phyloP scores from a whole-genome alignment of 2,113 vertebrate genomes.

The Argyrosomus japonicus region DNA sequence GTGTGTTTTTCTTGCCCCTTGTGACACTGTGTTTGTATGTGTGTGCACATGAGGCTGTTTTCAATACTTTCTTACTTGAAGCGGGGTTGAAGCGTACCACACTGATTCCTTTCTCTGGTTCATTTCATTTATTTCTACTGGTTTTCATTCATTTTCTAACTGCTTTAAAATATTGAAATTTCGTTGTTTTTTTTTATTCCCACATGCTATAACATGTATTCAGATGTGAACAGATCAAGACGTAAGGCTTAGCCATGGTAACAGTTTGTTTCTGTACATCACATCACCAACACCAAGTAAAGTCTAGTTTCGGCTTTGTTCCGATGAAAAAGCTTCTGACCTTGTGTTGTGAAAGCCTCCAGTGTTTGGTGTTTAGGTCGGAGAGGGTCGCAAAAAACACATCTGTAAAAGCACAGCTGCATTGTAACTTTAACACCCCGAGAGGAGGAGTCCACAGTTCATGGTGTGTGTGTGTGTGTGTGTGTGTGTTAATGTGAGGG shows the following conservation, averaged over 20 bases:
- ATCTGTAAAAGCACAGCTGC: conserved; percentile 83
- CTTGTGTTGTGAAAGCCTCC: conserved; percentile 2
- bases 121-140: not conserved
- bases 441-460: conserved; percentile 58
- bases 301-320: not conserved
- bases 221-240: not conserved
- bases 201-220: not conserved
- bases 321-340: not conserved
- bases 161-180: not conserved
- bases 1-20: not conserved
- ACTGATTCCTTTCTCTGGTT: not conserved
- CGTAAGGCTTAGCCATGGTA: not conserved
- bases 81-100: not conserved
- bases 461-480: conserved; percentile 35
- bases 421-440: conserved; percentile 61
- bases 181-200: too few relatives aligned
- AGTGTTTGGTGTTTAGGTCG: conserved; percentile 54
- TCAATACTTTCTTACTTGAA: not conserved
- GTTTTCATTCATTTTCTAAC: not conserved
- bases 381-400: conserved; percentile 62
- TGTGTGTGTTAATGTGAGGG: conserved; percentile 48
- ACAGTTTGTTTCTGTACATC: not conserved
- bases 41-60: not conserved
- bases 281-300: too few relatives aligned
- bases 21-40: too few relatives aligned